These are phyloP conservation scores for Glomeris maerens DNA, from an alignment of 1,140 invertebrate genomes.

Conservation along the genomic window DNA sequence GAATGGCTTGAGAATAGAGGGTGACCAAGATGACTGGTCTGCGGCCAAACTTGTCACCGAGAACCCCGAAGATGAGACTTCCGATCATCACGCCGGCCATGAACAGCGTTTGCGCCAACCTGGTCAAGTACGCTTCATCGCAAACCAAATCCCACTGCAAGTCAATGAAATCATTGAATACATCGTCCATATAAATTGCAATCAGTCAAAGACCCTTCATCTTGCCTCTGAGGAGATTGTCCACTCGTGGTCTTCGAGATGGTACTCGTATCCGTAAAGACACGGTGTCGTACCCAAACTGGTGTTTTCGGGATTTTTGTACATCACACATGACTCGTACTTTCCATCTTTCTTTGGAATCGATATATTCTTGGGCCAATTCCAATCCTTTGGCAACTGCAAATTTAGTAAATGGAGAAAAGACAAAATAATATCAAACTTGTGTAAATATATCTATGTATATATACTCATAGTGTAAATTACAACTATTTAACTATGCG, in stretches of 20 bases:
- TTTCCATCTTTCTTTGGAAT: conserved; percentile 19
- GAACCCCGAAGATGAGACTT: conserved; percentile 36
- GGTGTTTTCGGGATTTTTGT: background rate
- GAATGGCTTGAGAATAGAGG: conserved; percentile 1
- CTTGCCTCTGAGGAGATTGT: background rate
- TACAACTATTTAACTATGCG: no score
- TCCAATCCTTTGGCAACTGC: no score
- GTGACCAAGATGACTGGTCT: background rate
- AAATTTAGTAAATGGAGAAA: no score
- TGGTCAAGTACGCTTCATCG: conserved; percentile 31
- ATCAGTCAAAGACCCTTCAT: background rate
- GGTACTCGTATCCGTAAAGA: background rate
- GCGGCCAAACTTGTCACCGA: conserved; percentile 38
- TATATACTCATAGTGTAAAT: no score
- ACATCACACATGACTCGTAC: conserved; percentile 24
- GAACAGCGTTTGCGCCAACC: conserved; percentile 34
- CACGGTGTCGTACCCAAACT: background rate
- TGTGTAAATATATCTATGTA: no score
- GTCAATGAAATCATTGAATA: conserved; percentile 2
- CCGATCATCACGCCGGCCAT: conserved; percentile 38
- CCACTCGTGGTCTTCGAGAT: background rate
- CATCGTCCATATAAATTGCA: conserved; percentile 4
- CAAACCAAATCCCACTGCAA: conserved; percentile 40
- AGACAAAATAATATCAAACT: no score
- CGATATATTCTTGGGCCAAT: conserved; percentile 8